phyloP scores from a whole-genome alignment of 2,888 invertebrate species.

The Platycheirus albimanus region DNA sequence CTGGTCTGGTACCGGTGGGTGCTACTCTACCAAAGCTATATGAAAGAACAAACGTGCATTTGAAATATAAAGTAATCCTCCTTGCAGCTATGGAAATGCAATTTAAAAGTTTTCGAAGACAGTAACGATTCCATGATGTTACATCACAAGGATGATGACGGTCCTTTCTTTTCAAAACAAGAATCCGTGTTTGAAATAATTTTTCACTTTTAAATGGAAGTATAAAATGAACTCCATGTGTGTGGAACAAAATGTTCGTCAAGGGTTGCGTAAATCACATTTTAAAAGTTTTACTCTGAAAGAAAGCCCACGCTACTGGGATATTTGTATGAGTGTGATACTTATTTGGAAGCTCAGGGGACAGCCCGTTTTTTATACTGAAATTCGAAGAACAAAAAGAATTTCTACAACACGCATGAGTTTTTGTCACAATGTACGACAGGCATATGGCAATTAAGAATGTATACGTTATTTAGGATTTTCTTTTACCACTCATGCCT shows the following conservation, averaged over 20 bases:
- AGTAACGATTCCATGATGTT: constrained; percentile 9
- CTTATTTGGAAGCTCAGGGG: too few species aligned
- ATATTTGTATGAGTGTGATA: too few species aligned
- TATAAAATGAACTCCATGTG: neutral
- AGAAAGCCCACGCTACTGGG: neutral
- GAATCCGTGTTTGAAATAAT: constrained; percentile 4
- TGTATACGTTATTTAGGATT: neutral
- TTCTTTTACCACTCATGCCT: too few species aligned
- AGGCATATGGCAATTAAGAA: neutral
- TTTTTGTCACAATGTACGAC: neutral
- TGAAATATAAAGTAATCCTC: constrained; percentile 35
- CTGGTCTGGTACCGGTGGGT: neutral
- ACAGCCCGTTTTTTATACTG: neutral
- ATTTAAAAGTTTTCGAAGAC: constrained; percentile 39
- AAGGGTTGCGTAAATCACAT: neutral
- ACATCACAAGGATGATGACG: constrained; percentile 15
- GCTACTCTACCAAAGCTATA: neutral
- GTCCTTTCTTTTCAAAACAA: constrained; percentile 2
- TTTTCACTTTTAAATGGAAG: neutral
- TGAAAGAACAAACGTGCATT: constrained; percentile 5
- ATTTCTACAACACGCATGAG: neutral
- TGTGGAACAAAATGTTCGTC: neutral
- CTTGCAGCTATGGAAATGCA: constrained; percentile 43
- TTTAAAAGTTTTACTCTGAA: neutral
- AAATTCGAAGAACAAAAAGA: neutral